These are phyloP conservation scores for Coregonus sp. DNA, from an alignment of 2,797 vertebrate genomes.

Conservation along the genomic window DNA sequence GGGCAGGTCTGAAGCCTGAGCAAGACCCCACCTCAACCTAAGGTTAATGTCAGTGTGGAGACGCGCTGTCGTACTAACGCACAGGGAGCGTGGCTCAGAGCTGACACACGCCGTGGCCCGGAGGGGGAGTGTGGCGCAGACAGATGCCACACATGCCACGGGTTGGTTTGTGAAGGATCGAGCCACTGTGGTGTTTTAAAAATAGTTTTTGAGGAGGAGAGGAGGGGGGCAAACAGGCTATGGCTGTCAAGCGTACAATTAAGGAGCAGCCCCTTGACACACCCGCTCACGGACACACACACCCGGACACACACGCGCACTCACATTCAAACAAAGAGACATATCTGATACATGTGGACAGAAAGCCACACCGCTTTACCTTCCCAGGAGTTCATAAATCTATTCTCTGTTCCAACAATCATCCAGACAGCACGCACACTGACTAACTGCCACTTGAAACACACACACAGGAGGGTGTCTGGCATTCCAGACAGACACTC, in stretches of 20 bases:
- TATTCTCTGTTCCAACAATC: slow-evolving; percentile 61
- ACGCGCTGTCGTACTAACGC: too few relatives aligned
- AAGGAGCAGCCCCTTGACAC: slow-evolving; percentile 46
- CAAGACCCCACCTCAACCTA: too few relatives aligned
- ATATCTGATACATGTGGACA: slow-evolving; percentile 54
- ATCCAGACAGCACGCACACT: slow-evolving; percentile 19
- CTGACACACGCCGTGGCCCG: slow-evolving; percentile 5
- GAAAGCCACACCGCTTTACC: slow-evolving; percentile 44
- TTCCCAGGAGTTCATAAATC: slow-evolving; percentile 69
- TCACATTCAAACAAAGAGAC: slow-evolving; percentile 30
- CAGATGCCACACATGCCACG: slow-evolving; percentile 69
- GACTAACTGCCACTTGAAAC: too few relatives aligned
- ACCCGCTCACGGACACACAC: background rate
- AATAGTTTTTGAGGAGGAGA: slow-evolving; percentile 45
- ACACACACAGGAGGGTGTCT: slow-evolving; percentile 38
- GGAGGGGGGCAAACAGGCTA: slow-evolving; percentile 29
- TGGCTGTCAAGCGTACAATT: slow-evolving; percentile 64
- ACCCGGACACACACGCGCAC: slow-evolving; percentile 7
- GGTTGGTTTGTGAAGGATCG: slow-evolving; percentile 38
- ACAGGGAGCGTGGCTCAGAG: slow-evolving; percentile 39
- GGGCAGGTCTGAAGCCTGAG: background rate
- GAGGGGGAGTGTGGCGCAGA: slow-evolving; percentile 31
- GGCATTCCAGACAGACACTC: slow-evolving; percentile 71
- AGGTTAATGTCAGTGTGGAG: too few relatives aligned
- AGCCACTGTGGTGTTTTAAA: slow-evolving; percentile 38